These are phyloP conservation scores for Lordiphosa clarofinis DNA, from an alignment of 1,140 invertebrate species.

Conservation along the genomic window DNA sequence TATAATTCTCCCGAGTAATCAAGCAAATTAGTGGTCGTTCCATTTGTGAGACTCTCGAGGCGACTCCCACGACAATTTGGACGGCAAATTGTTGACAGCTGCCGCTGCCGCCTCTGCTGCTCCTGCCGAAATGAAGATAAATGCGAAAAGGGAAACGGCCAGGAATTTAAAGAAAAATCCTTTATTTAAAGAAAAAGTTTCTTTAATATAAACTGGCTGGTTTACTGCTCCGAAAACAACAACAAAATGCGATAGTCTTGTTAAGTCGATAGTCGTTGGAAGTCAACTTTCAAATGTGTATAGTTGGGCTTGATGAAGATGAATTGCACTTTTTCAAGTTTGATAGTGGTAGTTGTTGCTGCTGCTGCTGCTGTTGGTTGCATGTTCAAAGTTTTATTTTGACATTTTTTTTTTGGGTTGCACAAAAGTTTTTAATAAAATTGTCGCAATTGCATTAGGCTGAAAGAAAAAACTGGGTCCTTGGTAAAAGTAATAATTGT, in stretches of 20 bases:
- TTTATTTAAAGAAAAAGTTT: slow-evolving; percentile 33
- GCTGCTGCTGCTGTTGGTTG: slow-evolving; percentile 12
- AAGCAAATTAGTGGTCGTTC: slow-evolving; percentile 66
- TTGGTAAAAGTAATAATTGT: not conserved
- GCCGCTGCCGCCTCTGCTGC: slow-evolving; percentile 13
- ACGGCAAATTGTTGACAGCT: slow-evolving; percentile 73
- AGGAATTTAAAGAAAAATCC: slow-evolving; percentile 20
- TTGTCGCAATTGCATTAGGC: slow-evolving; percentile 33
- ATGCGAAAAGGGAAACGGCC: slow-evolving; percentile 24
- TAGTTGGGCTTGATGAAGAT: slow-evolving; percentile 61
- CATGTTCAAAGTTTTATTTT: slow-evolving; percentile 8
- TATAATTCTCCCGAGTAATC: slow-evolving; percentile 66
- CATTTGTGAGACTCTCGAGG: slow-evolving; percentile 37
- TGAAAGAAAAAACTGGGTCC: not conserved
- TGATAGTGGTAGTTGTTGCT: too few species aligned
- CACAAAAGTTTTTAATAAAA: slow-evolving; percentile 51
- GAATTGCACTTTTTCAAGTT: slow-evolving; percentile 62
- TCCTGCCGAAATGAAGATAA: slow-evolving; percentile 68
- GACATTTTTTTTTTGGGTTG: slow-evolving; percentile 8
- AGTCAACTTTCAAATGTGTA: slow-evolving; percentile 33
- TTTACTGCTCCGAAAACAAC: not conserved
- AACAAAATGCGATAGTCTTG: slow-evolving; percentile 41
- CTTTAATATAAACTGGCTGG: not conserved
- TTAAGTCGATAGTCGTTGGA: slow-evolving; percentile 34
- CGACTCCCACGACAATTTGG: slow-evolving; percentile 62